A percentile compares a stretch with the other conserved stretches of the same genome.
Conservation (phyloP, 1,140 invertebrate genomes). For the Scaptomyza hsui region DNA sequence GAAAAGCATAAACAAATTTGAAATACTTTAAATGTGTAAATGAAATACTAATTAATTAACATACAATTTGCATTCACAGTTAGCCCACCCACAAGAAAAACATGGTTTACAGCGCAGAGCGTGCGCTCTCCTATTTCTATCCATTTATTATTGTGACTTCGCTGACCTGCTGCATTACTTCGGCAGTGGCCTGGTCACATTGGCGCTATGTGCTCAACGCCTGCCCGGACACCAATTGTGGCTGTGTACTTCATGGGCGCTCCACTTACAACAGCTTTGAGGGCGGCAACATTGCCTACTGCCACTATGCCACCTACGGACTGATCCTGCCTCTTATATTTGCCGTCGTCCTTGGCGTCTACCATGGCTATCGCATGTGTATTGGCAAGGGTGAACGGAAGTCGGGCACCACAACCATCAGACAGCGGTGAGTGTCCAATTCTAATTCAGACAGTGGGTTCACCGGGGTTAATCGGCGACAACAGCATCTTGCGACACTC, state of each 20-base stretch:
- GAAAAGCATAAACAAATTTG: slow-evolving; percentile 30
- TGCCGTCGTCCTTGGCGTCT: slow-evolving; percentile 86
- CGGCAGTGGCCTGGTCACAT: slow-evolving; percentile 87
- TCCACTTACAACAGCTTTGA: slow-evolving; percentile 86
- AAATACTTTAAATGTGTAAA: slow-evolving; percentile 12
- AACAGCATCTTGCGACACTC: slow-evolving; percentile 38
- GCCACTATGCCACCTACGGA: slow-evolving; percentile 87
- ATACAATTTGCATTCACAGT: slow-evolving; percentile 17
- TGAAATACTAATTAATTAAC: slow-evolving; percentile 23
- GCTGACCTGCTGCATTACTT: slow-evolving; percentile 85
- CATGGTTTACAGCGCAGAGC: slow-evolving; percentile 85
- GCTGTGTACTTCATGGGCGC: slow-evolving; percentile 88
- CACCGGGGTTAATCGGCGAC: slow-evolving; percentile 64
- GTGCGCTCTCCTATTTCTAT: slow-evolving; percentile 85
- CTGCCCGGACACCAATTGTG: slow-evolving; percentile 87
- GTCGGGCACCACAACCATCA: slow-evolving; percentile 84
- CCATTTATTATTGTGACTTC: slow-evolving; percentile 84
- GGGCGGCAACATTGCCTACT: slow-evolving; percentile 87
- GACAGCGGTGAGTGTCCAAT: slow-evolving; percentile 85
- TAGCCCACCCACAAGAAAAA: slow-evolving; percentile 10
- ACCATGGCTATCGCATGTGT: slow-evolving; percentile 88
- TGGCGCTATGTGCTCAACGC: slow-evolving; percentile 88
- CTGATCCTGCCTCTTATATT: slow-evolving; percentile 86
- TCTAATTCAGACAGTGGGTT: slow-evolving; percentile 54
- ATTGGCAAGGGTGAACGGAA: slow-evolving; percentile 85